phyloP scores from a whole-genome alignment of 2,797 vertebrate genomes.

The Gymnoscopelus braueri region DNA sequence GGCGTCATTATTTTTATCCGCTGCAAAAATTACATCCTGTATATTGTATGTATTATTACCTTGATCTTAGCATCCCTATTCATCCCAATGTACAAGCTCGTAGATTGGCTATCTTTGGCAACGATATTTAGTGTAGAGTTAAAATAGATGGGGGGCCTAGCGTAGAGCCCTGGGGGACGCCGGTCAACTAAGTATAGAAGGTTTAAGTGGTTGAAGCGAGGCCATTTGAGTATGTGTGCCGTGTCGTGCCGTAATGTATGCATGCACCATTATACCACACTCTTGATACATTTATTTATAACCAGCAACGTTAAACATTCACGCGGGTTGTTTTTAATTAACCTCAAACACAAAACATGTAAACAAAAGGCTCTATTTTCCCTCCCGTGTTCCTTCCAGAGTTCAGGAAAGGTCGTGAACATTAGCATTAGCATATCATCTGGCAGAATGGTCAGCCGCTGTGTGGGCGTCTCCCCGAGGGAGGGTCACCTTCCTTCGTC shows the following conservation, averaged over 20 bases:
- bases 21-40: constrained; percentile 11
- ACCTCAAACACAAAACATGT: constrained; percentile 34
- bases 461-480: constrained; percentile 76
- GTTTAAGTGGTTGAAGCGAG: too few relatives aligned
- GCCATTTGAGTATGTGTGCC: background rate
- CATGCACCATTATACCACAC: too few relatives aligned
- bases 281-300: too few relatives aligned
- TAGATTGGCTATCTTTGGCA: too few relatives aligned
- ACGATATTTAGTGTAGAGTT: too few relatives aligned
- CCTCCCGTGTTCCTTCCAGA: constrained; percentile 20
- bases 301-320: too few relatives aligned
- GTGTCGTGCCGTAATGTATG: too few relatives aligned
- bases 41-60: background rate
- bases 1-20: constrained; percentile 34
- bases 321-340: background rate
- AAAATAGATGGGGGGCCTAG: too few relatives aligned
- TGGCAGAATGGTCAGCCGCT: constrained; percentile 77
- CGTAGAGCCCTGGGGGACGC: too few relatives aligned
- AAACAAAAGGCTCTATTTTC: constrained; percentile 25
- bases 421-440: constrained; percentile 86
- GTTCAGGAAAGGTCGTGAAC: constrained; percentile 77
- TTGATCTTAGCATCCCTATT: too few relatives aligned
- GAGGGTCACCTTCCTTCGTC: constrained; percentile 81
- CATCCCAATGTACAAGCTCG: too few relatives aligned
- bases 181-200: too few relatives aligned